Base-by-base conservation (phyloP, 2,797 vertebrate species). In the Phaenicophaeus curvirostris region DNA sequence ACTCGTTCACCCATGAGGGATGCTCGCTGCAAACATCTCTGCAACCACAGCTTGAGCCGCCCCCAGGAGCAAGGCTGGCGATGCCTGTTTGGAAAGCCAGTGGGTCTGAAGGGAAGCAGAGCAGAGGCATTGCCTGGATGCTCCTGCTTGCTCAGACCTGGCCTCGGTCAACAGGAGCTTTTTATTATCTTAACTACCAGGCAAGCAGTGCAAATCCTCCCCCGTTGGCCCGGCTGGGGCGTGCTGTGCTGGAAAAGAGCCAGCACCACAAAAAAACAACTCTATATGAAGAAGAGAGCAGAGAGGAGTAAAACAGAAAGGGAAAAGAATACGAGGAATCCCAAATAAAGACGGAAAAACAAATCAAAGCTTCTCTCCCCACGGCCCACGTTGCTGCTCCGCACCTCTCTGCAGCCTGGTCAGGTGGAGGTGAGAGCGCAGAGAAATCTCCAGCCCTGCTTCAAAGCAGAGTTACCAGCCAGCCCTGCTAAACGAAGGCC, bases 1-100 rank as follows among this genome's bases (percentile, higher is more conserved):
- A 30, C 0, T 0, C 42, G 21, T 24, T 7, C 11, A 23, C 42
- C 28, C 7, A 3, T 0, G 0, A 30, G 62, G 66, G 54, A 57
- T 15, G 66, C 30, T 89, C 1, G 0, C n/a, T 63, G 35, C 48
- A 66, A 80, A 54, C 3, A 8, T 5, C n/a, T 33, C 58, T 42
- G 31, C 77, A 48, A 30, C 0, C 1, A 58, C 21, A 51, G 33
- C 21, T 35, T 5, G 27, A 76, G 74, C 54, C 59, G 59, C 39
- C 25, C 39, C 65, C 2, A 5, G 18, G 18, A 48, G 59, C 1
- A 0, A 67, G 46, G 59, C 31, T 39, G 82, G 53, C 51, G 11
- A 25, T 9, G 54, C 61, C 42, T 2, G 0, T 67, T 24, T 25
- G 54, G 65, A 8, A 4, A 33, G 50, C 15, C 2, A 1, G 14